Base-by-base conservation (phyloP, 2,888 invertebrate species). In the Lasioglossum villosulum region DNA sequence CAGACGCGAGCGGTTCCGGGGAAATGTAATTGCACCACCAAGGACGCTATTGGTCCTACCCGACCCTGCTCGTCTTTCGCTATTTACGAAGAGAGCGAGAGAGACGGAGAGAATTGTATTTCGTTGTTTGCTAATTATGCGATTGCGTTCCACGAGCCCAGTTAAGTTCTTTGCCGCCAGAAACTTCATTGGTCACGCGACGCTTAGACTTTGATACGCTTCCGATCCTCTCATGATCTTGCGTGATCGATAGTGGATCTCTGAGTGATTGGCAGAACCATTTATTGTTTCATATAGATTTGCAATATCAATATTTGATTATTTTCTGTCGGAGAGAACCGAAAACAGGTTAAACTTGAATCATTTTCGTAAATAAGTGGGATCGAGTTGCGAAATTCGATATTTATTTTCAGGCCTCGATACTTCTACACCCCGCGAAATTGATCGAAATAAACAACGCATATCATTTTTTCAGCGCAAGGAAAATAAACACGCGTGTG, bases 1-100 rank as follows among this genome's bases (percentile, higher is more conserved):
- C 70, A 83, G 73, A 76, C 82, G 74, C 81, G 76, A 79, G 79
- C 77, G 77, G 77, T 80, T 87, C 48, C 70, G 34, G 42, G 70
- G 19, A 75, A 78, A 71, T 80, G 82, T 84, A 84, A 84, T 82
- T 78, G 75, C 73, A 34, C 68, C 39, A 27, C 12, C 56, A 52
- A 37, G 56, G 39, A 70, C 68, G 72, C 52, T 77, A 52, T 82
- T 77, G 63, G 37, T 39, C 39, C 37, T 59, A 12, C 30, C 52
- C n/a, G 2, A 27, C 19, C 30, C 23, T 52, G n/a, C 66, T 45
- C 66, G 66, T 63, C 72, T 73, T 52, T 70, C 74, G 74, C 56
- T 71, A 39, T 56, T 70, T 56, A 52, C 30, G 19, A 37, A 30
- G 4, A 37, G 23, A 68, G n/a, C 34, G 10, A 39, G 37, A 37